Conservation (phyloP, 2,888 invertebrate species). For the Julus scandinavius region DNA sequence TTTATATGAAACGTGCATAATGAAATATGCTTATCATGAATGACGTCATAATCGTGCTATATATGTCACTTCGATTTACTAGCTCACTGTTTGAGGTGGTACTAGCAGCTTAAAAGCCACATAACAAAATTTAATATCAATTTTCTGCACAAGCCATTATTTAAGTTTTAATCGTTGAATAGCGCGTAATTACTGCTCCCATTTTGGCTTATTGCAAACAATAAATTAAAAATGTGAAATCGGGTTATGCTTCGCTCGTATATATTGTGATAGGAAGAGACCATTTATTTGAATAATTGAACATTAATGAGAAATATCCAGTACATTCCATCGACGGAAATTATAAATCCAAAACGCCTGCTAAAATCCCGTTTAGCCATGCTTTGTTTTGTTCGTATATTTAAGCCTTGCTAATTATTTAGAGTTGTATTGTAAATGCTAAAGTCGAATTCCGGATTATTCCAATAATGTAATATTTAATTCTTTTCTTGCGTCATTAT, state of each 20-base stretch:
- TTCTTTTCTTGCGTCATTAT: neutral
- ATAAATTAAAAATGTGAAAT: neutral
- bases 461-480: neutral
- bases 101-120: neutral
- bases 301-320: neutral
- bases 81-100: neutral
- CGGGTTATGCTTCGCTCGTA: neutral
- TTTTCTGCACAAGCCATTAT: neutral
- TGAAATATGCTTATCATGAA: no score
- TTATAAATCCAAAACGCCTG: neutral
- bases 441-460: neutral
- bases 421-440: neutral
- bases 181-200: neutral
- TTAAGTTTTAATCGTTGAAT: conserved; percentile 1
- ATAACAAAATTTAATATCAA: neutral
- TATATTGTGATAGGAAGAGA: neutral
- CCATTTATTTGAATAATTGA: neutral
- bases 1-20: no score
- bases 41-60: neutral
- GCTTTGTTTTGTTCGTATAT: neutral
- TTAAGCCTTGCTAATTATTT: neutral
- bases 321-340: neutral
- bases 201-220: neutral
- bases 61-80: neutral
- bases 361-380: neutral